Evolutionary conservation across 53 echinoderm and acorn worm genomes (phyloP).

Genomic region (Astropecten irregularis): DNA sequence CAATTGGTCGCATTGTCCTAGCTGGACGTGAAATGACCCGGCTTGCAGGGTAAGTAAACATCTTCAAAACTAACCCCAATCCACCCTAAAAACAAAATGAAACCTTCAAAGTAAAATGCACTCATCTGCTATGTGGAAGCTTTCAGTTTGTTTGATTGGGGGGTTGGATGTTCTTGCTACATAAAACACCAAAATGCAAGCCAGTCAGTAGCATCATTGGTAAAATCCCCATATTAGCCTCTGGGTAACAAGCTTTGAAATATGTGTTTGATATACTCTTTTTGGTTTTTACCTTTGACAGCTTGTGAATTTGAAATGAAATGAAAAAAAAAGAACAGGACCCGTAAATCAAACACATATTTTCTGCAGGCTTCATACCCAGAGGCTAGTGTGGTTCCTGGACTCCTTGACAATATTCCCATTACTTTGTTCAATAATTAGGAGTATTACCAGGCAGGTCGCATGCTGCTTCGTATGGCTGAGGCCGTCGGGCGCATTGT

Average conservation of each 20-base stretch:
- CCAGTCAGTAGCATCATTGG: conserved; percentile 21
- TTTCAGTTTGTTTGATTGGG: conserved; percentile 39
- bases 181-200: not conserved
- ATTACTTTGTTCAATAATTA: conserved; percentile 54
- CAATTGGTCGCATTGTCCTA: conserved; percentile 89
- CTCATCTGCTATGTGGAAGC: not conserved
- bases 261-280: not conserved
- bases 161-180: not conserved
- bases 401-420: conserved; percentile 36
- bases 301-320: not conserved
- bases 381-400: conserved; percentile 3
- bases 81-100: conserved; percentile 23
- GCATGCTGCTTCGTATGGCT: conserved; percentile 81
- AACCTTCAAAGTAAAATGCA: not conserved
- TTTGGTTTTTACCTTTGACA: not conserved
- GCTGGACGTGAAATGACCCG: conserved; percentile 95
- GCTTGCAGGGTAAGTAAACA: conserved; percentile 85
- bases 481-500: conserved; percentile 72
- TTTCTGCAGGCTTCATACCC: not conserved
- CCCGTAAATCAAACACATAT: too few species aligned
- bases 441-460: conserved; percentile 85
- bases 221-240: conserved; percentile 13
- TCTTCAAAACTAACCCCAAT: not conserved
- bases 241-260: not conserved
- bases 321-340: not conserved